Percentiles rank a stretch among this genome's conserved stretches.
Evolutionary conservation across 1,140 invertebrate genomes (phyloP).

Genomic region (Magallana angulata): DNA sequence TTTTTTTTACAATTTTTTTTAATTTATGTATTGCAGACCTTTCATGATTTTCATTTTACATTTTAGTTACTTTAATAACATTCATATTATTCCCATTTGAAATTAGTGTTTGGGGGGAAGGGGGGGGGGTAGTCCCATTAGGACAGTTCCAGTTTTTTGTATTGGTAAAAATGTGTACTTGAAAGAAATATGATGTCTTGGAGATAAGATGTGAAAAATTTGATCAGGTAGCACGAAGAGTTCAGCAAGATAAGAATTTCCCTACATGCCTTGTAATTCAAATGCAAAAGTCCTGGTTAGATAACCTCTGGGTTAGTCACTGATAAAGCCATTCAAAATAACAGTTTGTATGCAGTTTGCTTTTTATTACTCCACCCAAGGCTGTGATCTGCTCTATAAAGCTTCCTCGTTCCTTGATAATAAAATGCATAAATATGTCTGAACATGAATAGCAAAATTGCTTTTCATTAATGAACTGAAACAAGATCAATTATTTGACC

Average conservation of each 20-base stretch:
- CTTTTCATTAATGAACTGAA: neutral
- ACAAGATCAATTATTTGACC: conserved; percentile 5
- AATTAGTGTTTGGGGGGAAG: no score
- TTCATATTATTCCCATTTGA: no score
- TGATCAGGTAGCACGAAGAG: conserved; percentile 9
- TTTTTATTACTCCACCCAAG: neutral
- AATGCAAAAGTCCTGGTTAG: conserved; percentile 33
- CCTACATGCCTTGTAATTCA: neutral
- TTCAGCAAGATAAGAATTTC: conserved; percentile 4
- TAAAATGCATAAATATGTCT: no score
- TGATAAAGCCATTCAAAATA: neutral
- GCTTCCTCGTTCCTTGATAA: no score
- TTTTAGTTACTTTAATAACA: no score
- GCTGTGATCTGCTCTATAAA: no score
- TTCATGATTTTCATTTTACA: no score
- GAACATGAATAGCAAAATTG: neutral
- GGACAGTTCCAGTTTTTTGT: no score
- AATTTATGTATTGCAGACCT: no score
- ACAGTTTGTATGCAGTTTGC: neutral
- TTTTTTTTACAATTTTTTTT: no score
- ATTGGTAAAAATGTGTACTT: no score
- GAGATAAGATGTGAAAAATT: conserved; percentile 12
- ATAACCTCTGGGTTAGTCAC: conserved; percentile 3
- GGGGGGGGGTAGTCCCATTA: no score
- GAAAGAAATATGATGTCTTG: neutral